Conservation (phyloP, 2,888 invertebrate species). For the Cotesia congregata region DNA sequence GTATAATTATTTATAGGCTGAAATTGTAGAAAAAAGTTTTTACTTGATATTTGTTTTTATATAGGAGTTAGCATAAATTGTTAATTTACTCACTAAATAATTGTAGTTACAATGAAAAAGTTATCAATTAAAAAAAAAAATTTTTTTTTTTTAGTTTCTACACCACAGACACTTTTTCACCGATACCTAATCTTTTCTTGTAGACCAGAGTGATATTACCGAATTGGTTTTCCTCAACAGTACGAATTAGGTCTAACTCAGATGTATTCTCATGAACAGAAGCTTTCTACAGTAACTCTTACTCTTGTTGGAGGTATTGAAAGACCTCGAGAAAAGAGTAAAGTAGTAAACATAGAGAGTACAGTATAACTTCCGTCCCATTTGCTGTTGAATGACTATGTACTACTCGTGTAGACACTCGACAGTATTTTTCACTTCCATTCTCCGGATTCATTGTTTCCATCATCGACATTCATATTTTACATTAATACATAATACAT, state of each 20-base stretch:
- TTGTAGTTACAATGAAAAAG: too few relatives aligned
- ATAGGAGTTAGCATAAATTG: too few relatives aligned
- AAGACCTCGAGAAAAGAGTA: constrained; percentile 15
- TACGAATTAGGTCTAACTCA: constrained; percentile 14
- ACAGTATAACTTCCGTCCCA: constrained; percentile 26
- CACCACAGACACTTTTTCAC: too few relatives aligned
- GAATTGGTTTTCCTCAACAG: constrained; percentile 7
- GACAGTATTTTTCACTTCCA: constrained; percentile 10
- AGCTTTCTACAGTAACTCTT: constrained; percentile 13
- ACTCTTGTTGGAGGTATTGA: constrained; percentile 7
- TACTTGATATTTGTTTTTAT: too few relatives aligned
- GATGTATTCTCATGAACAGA: neutral
- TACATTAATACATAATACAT: constrained; percentile 7
- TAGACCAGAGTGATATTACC: constrained; percentile 23
- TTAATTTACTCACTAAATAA: too few relatives aligned
- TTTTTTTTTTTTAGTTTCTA: too few relatives aligned
- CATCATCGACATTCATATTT: constrained; percentile 11
- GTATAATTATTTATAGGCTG: too few relatives aligned
- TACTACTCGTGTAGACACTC: constrained; percentile 18
- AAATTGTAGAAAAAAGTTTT: too few relatives aligned
- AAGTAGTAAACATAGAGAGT: neutral
- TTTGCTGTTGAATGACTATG: constrained; percentile 23
- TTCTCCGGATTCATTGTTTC: constrained; percentile 21
- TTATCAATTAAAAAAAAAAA: too few relatives aligned
- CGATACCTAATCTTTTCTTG: neutral